These are phyloP conservation scores for Acronicta psi DNA, from an alignment of 2,888 invertebrate genomes.

Conservation along the genomic window DNA sequence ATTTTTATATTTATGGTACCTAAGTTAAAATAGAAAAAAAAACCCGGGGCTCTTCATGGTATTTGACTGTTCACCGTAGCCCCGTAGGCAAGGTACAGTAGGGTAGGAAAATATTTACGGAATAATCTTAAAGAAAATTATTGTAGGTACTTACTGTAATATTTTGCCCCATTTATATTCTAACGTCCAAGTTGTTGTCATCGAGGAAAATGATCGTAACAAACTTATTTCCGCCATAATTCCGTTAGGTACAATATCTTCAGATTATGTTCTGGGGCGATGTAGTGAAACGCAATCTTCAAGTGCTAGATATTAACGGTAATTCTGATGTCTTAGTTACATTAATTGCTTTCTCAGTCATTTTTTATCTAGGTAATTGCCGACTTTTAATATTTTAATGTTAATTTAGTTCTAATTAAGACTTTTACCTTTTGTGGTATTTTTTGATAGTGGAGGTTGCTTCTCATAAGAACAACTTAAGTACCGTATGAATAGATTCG, in stretches of 20 bases:
- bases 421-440: background rate
- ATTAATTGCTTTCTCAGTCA: background rate
- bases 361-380: background rate
- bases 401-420: background rate
- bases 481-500: no score
- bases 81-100: no score
- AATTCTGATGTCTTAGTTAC: background rate
- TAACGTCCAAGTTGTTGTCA: background rate
- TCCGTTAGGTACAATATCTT: background rate
- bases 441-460: background rate
- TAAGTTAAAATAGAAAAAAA: no score
- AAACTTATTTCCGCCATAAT: background rate
- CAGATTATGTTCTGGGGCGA: background rate
- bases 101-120: no score
- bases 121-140: no score
- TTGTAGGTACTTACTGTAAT: background rate
- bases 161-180: background rate
- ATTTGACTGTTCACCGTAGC: no score
- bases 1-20: no score
- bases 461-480: no score
- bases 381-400: background rate
- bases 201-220: constrained; percentile 9
- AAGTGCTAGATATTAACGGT: background rate
- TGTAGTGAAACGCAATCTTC: no score
- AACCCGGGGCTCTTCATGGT: no score